These are phyloP conservation scores for Meandrusa payeni DNA, from an alignment of 2,888 invertebrate genomes.

Conservation along the genomic window DNA sequence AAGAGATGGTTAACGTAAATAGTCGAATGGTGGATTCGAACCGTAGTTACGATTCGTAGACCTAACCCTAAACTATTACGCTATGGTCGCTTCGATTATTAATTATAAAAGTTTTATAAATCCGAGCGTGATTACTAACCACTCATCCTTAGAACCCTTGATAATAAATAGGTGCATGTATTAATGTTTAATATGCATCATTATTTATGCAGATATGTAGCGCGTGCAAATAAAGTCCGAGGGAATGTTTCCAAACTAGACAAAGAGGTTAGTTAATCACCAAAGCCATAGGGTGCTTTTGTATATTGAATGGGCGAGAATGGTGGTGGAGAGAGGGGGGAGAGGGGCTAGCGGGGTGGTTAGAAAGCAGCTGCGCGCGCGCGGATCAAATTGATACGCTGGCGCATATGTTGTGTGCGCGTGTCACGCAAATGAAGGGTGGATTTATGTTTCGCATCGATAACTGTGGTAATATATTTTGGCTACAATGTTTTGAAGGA, in stretches of 20 bases:
- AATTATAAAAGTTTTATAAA: too few relatives aligned
- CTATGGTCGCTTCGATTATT: too few relatives aligned
- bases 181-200: conserved; percentile 49
- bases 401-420: conserved; percentile 55
- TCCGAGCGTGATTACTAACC: conserved; percentile 12
- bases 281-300: conserved; percentile 62
- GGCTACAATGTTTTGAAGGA: too few relatives aligned
- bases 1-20: too few relatives aligned
- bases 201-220: conserved; percentile 59
- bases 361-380: conserved; percentile 72
- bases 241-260: conserved; percentile 56
- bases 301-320: conserved; percentile 36
- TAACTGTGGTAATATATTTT: conserved; percentile 16
- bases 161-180: conserved; percentile 34
- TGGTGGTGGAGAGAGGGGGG: not conserved
- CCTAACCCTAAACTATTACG: too few relatives aligned
- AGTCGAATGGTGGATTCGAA: too few relatives aligned
- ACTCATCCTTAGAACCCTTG: conserved; percentile 8
- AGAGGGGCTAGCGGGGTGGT: conserved; percentile 33
- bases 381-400: conserved; percentile 72
- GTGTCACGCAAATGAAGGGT: conserved; percentile 45
- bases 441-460: conserved; percentile 12
- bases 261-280: conserved; percentile 67
- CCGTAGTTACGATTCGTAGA: too few relatives aligned
- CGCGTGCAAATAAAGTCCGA: conserved; percentile 58